phyloP scores from a whole-genome alignment of 2,888 invertebrate species.

The Apotomis turbidana region DNA sequence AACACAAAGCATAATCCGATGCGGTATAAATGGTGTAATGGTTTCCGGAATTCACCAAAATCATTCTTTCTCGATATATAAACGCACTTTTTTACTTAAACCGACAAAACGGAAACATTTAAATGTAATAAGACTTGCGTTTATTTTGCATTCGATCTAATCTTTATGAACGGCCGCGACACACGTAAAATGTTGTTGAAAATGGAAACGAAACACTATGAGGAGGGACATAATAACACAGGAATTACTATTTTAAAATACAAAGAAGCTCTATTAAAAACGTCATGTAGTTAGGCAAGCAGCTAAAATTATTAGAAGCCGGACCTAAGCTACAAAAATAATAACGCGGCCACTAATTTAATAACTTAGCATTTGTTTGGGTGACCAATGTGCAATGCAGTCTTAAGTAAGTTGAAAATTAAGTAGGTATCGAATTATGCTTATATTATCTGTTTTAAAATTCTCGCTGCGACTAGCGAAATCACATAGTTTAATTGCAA shows the following conservation, averaged over 20 bases:
- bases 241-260: too few relatives aligned
- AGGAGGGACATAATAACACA: background rate
- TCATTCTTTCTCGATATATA: slow-evolving; percentile 52
- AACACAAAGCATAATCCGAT: slow-evolving; percentile 62
- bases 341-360: too few relatives aligned
- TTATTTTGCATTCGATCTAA: slow-evolving; percentile 54
- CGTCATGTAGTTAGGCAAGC: too few relatives aligned
- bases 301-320: too few relatives aligned
- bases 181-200: slow-evolving; percentile 22
- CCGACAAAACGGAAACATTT: slow-evolving; percentile 64
- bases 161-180: slow-evolving; percentile 54
- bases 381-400: too few relatives aligned
- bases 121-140: slow-evolving; percentile 51
- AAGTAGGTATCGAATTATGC: background rate
- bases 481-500: slow-evolving; percentile 61
- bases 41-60: slow-evolving; percentile 71
- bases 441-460: slow-evolving; percentile 1
- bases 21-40: slow-evolving; percentile 66
- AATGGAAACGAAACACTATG: background rate
- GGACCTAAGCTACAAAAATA: too few relatives aligned
- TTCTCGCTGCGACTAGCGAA: slow-evolving; percentile 7
- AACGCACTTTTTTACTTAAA: slow-evolving; percentile 54
- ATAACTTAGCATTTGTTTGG: too few relatives aligned
- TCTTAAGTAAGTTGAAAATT: background rate
- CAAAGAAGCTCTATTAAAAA: too few relatives aligned